Base-by-base conservation (phyloP, 1,140 invertebrate species). In the Diorhabda elongata region DNA sequence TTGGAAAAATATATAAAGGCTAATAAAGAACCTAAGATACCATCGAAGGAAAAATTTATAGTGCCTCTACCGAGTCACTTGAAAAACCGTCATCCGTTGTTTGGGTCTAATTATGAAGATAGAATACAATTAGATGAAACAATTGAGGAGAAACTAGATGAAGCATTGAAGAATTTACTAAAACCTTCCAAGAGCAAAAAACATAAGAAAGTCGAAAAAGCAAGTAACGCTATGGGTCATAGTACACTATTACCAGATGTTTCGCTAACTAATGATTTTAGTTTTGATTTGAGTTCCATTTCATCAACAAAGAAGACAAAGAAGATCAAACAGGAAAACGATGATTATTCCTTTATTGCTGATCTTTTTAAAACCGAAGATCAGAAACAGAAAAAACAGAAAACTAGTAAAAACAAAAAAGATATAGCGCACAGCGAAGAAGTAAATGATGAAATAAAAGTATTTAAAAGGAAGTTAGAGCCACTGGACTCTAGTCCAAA, bases 61-160 rank as follows among this genome's bases (percentile, higher is more conserved):
- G 44, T 68, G n/a, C 3, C 68, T 3, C 44, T 71, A 47, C 72
- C 71, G 3, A 67, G 58, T 11, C 66, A 47, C 26, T 44, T 73
- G 6, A 74, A 69, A 70, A 61, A 45, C 2, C 68, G 72, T 5
- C 74, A 75, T 66, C 74, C 74, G 5, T 44, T 75, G 9, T 74
- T 75, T 61, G 74, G 74, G 2, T 43, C 52, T 9, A 67, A 69
- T 57, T 75, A 68, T 60, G 64, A 74, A 69, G 11, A 64, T 3
- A 70, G 71, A 66, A 67, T 75, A 8, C 44, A 61, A 3, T 43
- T 75, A 11, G 64, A 67, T 67, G 67, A 75, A 43, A n/a, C 42
- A 6, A 58, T 74, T 3, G 62, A 71, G 44, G 45, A 61, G 57
- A 71, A 74, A 59, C 58, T 75, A 9, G 52, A 71, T 42, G 57